Conservation (phyloP, 2,797 vertebrate species). For the Columba guinea region DNA sequence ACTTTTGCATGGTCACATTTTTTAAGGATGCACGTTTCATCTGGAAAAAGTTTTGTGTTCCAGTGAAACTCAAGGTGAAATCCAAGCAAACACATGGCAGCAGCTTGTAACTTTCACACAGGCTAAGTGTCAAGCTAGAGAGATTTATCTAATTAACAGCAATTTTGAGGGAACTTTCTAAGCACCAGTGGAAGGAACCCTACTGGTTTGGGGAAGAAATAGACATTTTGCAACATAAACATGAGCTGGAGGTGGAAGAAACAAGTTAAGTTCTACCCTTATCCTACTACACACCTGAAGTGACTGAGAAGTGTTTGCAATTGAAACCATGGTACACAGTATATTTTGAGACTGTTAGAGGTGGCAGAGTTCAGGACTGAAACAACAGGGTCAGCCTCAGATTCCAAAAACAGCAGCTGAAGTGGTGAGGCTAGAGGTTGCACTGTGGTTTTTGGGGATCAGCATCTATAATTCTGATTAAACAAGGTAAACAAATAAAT, state of each 20-base stretch:
- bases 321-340: not conserved
- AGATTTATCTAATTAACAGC: not conserved
- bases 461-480: not conserved
- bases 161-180: not conserved
- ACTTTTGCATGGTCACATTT: not conserved
- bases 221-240: not conserved
- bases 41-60: not conserved
- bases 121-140: not conserved
- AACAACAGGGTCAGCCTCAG: not conserved
- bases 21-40: not conserved
- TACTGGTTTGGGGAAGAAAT: not conserved
- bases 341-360: not conserved
- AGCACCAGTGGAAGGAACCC: not conserved
- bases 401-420: not conserved
- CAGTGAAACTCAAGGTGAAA: not conserved
- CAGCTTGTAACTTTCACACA: not conserved
- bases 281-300: not conserved
- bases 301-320: not conserved
- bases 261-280: not conserved
- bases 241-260: not conserved
- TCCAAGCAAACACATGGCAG: not conserved
- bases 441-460: not conserved
- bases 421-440: not conserved
- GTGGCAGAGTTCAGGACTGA: not conserved
- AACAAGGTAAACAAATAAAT: not conserved